Base-by-base conservation (phyloP, 1,140 invertebrate species). In the Cotesia typhae region DNA sequence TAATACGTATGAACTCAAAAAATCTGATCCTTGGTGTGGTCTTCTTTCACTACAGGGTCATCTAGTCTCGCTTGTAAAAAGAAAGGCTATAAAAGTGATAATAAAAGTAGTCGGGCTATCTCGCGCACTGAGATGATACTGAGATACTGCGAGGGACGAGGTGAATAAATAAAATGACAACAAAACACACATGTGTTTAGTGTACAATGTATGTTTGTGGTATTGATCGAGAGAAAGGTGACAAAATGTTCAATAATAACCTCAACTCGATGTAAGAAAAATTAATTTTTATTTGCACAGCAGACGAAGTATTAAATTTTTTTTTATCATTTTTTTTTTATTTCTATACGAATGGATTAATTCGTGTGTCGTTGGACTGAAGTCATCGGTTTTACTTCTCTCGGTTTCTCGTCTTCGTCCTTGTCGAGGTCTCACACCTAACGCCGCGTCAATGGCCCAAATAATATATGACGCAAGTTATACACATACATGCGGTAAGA, bases 351-450 rank as follows among this genome's bases (percentile, higher is more conserved):
- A 2, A 47, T 47, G 41, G 6, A 47, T 47, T 47, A 28, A 59
- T 28, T 20, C 14, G 14, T 28, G 20, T 28, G 68, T 61, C 68
- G 61, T 69, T 73, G 53, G 68, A 41, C 67, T 53, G 28, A 37
- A 67, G 52, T 69, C 66, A 64, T n/a, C 47, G 37, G 37, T 69
- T 69, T 47, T 38, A 28, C 61, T 66, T 59, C 37, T 64, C 52
- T 60, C 28, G 37, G 71, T 57, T 75, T 73, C 70, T 70, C 70
- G 72, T 73, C 68, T 73, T 80, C 82, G 83, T 82, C 82, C 82
- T 86, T 84, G 82, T 73, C 79, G 80, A 84, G 83, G 83, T 84
- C 80, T 77, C 82, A 81, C 74, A 85, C 83, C 79, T 47, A 47
- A 47, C 76, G 64, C 66, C 36, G 77, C 80, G 82, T 84, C 81